Evolutionary conservation across 2,113 vertebrate genomes (phyloP).

Genomic region (Poeciliopsis occidentalis): DNA sequence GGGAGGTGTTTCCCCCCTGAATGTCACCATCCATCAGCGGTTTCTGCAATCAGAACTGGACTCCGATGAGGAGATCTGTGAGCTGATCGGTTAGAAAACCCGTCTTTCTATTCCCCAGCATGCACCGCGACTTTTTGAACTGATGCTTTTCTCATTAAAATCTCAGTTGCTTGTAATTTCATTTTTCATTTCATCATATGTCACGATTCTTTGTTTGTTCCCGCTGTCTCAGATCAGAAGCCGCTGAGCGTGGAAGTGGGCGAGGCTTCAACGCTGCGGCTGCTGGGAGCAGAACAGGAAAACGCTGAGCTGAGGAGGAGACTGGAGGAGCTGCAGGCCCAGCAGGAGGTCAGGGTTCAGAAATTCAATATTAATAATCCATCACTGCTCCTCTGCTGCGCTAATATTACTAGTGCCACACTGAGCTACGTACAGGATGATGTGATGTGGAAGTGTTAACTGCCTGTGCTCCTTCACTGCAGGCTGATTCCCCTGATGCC

Average conservation of each 20-base stretch:
- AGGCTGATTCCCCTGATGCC: conserved; percentile 64
- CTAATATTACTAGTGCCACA: not conserved
- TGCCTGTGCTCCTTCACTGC: conserved; percentile 24
- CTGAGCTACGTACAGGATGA: not conserved
- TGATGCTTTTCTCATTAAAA: conserved; percentile 50
- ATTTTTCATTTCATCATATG: conserved; percentile 6
- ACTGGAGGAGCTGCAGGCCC: conserved; percentile 77
- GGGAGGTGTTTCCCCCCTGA: not conserved
- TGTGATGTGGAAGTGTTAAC: conserved; percentile 9
- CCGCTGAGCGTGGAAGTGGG: conserved; percentile 81
- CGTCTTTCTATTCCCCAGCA: conserved; percentile 35
- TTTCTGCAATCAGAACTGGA: conserved; percentile 72
- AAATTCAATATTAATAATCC: conserved; percentile 6
- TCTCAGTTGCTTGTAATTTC: not conserved
- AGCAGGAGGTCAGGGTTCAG: conserved; percentile 74
- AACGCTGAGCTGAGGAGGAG: conserved; percentile 77
- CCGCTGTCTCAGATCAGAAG: conserved; percentile 68
- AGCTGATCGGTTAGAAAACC: conserved; percentile 65
- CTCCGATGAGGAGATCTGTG: conserved; percentile 75
- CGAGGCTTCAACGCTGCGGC: conserved; percentile 78
- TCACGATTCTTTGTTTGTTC: conserved; percentile 18
- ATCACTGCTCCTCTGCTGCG: not conserved
- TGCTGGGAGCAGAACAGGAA: conserved; percentile 82
- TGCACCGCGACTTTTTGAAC: conserved; percentile 56
- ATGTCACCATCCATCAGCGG: conserved; percentile 15